Evolutionary conservation across 35 echinoderm and acorn worm species (phyloP).

Genomic region (Chiridota heheva): DNA sequence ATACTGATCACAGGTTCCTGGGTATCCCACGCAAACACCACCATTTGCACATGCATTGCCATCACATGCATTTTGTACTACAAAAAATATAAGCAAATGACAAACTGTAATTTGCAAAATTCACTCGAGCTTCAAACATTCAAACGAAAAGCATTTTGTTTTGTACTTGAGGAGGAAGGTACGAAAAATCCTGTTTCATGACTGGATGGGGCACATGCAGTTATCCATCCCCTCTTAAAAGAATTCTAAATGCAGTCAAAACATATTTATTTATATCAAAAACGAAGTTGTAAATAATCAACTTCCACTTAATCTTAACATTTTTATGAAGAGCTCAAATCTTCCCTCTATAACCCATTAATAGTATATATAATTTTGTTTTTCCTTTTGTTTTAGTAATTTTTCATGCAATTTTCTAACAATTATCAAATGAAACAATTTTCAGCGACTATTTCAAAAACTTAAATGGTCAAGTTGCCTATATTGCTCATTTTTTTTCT

Average conservation of each 20-base stretch:
- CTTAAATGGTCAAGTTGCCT: neutral
- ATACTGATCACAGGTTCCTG: constrained; percentile 58
- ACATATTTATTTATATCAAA: too few species aligned
- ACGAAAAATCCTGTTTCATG: too few species aligned
- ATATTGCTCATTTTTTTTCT: neutral
- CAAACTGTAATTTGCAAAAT: neutral
- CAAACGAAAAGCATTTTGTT: neutral
- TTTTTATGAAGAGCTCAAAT: too few species aligned
- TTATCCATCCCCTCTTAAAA: too few species aligned
- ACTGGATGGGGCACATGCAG: too few species aligned
- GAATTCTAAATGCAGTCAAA: too few species aligned
- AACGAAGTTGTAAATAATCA: too few species aligned
- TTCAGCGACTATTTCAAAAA: neutral
- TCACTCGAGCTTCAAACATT: neutral
- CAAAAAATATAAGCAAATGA: constrained; percentile 9
- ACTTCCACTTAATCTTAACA: too few species aligned
- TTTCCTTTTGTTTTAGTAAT: too few species aligned
- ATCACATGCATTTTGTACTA: constrained; percentile 60
- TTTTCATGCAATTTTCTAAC: neutral
- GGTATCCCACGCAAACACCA: constrained; percentile 28
- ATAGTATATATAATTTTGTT: too few species aligned
- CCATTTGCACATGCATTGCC: constrained; percentile 74
- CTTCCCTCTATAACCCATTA: too few species aligned
- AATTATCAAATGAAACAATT: neutral
- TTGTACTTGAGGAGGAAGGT: neutral